These are phyloP conservation scores for Sinocyclocheilus grahami DNA, from an alignment of 2,113 vertebrate species.

Conservation along the genomic window DNA sequence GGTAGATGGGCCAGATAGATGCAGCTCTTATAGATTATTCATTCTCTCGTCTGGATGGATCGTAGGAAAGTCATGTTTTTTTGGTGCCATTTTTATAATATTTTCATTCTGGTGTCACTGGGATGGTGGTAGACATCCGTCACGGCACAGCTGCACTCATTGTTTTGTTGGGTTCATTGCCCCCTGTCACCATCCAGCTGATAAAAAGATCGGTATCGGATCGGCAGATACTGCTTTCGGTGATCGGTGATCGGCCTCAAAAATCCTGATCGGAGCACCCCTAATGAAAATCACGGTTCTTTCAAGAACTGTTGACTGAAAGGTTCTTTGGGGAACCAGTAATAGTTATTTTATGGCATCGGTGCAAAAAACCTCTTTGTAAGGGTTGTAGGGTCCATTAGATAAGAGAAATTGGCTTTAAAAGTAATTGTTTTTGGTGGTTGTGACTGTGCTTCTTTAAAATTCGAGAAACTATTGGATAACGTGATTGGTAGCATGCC, in stretches of 20 bases:
- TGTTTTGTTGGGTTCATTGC: conserved; percentile 32
- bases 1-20: background rate
- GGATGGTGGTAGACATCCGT: conserved; percentile 8
- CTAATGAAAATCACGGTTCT: no score
- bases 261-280: no score
- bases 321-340: no score
- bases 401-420: background rate
- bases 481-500: background rate
- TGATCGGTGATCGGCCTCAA: no score
- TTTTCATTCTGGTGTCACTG: conserved; percentile 21
- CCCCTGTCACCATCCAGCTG: conserved; percentile 27
- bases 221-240: no score
- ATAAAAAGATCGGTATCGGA: no score
- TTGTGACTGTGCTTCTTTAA: background rate
- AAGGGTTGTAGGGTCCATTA: background rate
- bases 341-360: no score
- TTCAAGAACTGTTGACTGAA: no score
- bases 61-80: background rate
- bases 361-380: no score
- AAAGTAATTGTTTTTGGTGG: background rate
- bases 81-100: background rate
- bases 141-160: background rate
- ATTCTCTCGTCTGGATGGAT: background rate
- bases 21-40: background rate
- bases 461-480: background rate